phyloP scores from a whole-genome alignment of 1,140 invertebrate genomes.

The Dryas iulia region DNA sequence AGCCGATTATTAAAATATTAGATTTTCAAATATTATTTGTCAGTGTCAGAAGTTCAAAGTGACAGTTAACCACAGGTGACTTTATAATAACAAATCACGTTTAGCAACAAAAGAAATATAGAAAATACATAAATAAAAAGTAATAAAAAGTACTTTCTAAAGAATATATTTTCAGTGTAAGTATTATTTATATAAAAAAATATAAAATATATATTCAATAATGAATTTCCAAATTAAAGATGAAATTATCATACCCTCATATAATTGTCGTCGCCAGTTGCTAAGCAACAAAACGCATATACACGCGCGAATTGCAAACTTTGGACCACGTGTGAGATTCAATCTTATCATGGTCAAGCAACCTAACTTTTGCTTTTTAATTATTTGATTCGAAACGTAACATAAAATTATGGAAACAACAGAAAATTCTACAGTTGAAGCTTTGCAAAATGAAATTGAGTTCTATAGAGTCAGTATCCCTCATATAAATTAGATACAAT shows the following conservation, averaged over 20 bases:
- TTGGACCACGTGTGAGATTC: slow-evolving; percentile 3
- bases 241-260: background rate
- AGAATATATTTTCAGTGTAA: no score
- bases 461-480: slow-evolving; percentile 66
- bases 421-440: slow-evolving; percentile 38
- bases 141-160: background rate
- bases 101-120: background rate
- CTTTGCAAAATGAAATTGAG: slow-evolving; percentile 67
- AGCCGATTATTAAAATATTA: background rate
- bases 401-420: slow-evolving; percentile 47
- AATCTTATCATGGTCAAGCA: background rate
- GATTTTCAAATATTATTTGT: background rate
- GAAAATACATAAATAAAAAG: background rate
- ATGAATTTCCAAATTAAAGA: no score
- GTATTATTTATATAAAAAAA: no score
- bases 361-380: background rate
- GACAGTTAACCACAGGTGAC: background rate
- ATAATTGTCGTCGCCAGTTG: slow-evolving; percentile 25
- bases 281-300: slow-evolving; percentile 46
- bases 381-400: background rate
- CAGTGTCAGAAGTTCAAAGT: background rate
- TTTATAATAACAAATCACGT: background rate
- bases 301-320: slow-evolving; percentile 63
- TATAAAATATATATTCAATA: no score
- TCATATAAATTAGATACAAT: background rate